Conservation (phyloP, 2,888 invertebrate species). For the Diarsia dahlii region DNA sequence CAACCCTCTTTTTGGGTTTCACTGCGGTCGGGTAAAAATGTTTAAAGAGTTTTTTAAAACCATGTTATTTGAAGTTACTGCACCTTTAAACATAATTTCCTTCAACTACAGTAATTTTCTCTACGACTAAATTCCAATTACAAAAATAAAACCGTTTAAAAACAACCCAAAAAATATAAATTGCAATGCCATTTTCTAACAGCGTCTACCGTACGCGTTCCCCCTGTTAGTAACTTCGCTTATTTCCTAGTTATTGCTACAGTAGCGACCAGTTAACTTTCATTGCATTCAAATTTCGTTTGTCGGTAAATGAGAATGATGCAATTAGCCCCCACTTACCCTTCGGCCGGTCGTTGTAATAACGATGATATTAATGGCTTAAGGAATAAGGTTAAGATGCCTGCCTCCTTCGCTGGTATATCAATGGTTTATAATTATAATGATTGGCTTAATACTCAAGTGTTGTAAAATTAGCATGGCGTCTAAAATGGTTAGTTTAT, state of each 20-base stretch:
- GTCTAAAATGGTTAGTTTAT: no score
- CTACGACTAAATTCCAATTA: background rate
- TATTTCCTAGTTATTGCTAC: slow-evolving; percentile 54
- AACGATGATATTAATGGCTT: slow-evolving; percentile 60
- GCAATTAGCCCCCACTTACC: slow-evolving; percentile 72
- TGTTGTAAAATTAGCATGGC: background rate
- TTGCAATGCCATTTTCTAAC: slow-evolving; percentile 41
- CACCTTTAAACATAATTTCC: background rate
- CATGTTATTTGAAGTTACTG: background rate
- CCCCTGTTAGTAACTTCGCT: slow-evolving; percentile 35
- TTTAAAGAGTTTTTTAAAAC: background rate
- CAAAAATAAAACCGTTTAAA: no score
- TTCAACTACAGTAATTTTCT: background rate
- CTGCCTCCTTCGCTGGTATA: slow-evolving; percentile 22
- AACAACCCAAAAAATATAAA: slow-evolving; percentile 34
- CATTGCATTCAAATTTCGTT: slow-evolving; percentile 69
- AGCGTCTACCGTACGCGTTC: slow-evolving; percentile 24
- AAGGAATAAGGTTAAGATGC: slow-evolving; percentile 40
- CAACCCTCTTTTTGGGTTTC: no score
- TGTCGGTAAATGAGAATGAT: slow-evolving; percentile 66
- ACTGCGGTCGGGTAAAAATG: no score
- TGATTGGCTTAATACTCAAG: background rate
- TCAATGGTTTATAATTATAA: slow-evolving; percentile 11
- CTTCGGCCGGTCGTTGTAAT: slow-evolving; percentile 52
- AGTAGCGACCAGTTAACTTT: slow-evolving; percentile 63